These are phyloP conservation scores for Callaeas wilsoni DNA, from an alignment of 2,113 vertebrate genomes.

Conservation along the genomic window DNA sequence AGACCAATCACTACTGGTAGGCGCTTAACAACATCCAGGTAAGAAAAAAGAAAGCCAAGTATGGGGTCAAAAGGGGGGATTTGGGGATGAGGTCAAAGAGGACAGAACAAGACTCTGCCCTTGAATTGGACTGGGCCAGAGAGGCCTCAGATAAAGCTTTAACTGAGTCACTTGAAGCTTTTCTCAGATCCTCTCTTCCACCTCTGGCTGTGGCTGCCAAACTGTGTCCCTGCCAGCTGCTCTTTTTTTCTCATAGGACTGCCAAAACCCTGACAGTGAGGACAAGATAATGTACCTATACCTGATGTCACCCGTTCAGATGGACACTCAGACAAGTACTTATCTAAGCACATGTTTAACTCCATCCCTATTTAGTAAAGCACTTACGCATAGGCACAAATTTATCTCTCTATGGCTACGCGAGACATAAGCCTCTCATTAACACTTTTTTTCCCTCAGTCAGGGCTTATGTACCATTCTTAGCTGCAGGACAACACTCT, in stretches of 20 bases:
- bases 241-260: rapidly evolving
- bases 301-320: neutral
- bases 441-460: neutral
- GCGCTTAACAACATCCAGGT: neutral
- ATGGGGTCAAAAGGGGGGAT: neutral
- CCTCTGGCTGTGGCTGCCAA: neutral
- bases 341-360: constrained; percentile 38
- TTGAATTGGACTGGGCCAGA: neutral
- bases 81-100: neutral
- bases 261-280: neutral
- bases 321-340: neutral
- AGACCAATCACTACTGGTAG: neutral
- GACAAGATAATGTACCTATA: neutral
- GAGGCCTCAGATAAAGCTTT: neutral
- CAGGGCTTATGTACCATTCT: neutral
- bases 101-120: neutral
- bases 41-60: neutral
- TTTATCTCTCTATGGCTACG: constrained; percentile 2
- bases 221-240: neutral
- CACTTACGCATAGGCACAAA: neutral
- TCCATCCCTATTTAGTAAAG: constrained; percentile 46
- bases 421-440: neutral
- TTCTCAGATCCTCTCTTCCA: neutral
- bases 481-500: neutral
- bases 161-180: neutral